Percentiles rank a stretch among this genome's conserved stretches.
phyloP scores from a whole-genome alignment of 1,140 invertebrate species.

The Bombus sibiricus region DNA sequence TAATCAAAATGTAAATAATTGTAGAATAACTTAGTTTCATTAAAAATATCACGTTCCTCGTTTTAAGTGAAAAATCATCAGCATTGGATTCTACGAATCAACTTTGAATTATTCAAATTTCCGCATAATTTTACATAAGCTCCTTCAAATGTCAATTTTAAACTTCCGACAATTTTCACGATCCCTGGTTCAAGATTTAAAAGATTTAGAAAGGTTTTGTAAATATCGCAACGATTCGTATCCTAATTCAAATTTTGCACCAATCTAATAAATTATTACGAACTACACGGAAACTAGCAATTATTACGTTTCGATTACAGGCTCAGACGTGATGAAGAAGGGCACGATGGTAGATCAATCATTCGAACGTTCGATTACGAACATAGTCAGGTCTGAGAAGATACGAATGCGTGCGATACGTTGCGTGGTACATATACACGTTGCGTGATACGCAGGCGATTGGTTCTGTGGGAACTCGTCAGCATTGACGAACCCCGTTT shows the following conservation, averaged over 20 bases:
- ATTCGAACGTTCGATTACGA: constrained; percentile 26
- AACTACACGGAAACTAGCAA: background rate
- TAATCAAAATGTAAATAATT: no score
- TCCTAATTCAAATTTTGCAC: background rate
- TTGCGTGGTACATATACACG: constrained; percentile 60
- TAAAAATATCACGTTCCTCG: no score
- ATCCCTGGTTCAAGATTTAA: background rate
- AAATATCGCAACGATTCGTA: background rate
- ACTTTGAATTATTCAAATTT: background rate
- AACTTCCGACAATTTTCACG: background rate
- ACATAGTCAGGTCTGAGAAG: constrained; percentile 38
- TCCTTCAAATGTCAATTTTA: background rate
- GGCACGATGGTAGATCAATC: background rate
- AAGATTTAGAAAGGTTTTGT: background rate
- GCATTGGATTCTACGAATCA: background rate
- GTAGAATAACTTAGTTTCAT: no score
- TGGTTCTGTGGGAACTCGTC: constrained; percentile 72
- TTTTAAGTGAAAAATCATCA: background rate
- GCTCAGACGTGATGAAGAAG: background rate
- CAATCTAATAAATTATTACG: no score
- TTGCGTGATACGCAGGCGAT: constrained; percentile 71
- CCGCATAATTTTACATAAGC: no score
- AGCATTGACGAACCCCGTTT: constrained; percentile 73
- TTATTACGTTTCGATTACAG: background rate
- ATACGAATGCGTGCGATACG: constrained; percentile 61